Evolutionary conservation across 2,888 invertebrate genomes (phyloP).

Genomic region (Alsophila aescularia): DNA sequence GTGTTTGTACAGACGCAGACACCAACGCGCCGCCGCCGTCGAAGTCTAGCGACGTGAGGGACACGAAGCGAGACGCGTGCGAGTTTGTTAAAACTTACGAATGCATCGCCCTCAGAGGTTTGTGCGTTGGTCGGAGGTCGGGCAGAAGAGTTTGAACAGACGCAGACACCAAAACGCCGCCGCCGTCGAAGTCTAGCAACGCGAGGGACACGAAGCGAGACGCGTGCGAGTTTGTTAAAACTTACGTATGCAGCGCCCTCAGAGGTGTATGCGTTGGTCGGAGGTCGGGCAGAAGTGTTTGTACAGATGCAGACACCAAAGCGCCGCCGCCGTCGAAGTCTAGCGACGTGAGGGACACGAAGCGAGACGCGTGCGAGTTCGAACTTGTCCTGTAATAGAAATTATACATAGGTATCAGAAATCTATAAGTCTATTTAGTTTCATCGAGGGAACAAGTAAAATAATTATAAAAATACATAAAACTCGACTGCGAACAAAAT

Average conservation of each 20-base stretch:
- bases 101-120: slow-evolving; percentile 77
- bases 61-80: too few relatives aligned
- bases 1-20: too few relatives aligned
- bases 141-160: slow-evolving; percentile 94
- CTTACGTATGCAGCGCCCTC: slow-evolving; percentile 81
- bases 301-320: slow-evolving; percentile 94
- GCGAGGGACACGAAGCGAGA: slow-evolving; percentile 96
- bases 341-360: slow-evolving; percentile 95
- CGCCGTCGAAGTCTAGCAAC: slow-evolving; percentile 97
- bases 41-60: too few relatives aligned
- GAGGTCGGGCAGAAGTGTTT: slow-evolving; percentile 92
- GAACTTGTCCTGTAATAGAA: slow-evolving; percentile 87
- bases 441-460: too few relatives aligned
- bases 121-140: slow-evolving; percentile 88
- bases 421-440: too few relatives aligned
- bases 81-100: too few relatives aligned
- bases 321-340: slow-evolving; percentile 98
- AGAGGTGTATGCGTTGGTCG: slow-evolving; percentile 82
- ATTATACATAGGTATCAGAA: too few relatives aligned
- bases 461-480: too few relatives aligned
- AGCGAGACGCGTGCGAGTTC: slow-evolving; percentile 95
- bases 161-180: slow-evolving; percentile 94
- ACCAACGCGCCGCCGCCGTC: too few relatives aligned
- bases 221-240: slow-evolving; percentile 92
- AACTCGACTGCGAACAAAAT: too few relatives aligned